Base-by-base conservation (phyloP, 2,797 vertebrate genomes). In the Picus viridis region DNA sequence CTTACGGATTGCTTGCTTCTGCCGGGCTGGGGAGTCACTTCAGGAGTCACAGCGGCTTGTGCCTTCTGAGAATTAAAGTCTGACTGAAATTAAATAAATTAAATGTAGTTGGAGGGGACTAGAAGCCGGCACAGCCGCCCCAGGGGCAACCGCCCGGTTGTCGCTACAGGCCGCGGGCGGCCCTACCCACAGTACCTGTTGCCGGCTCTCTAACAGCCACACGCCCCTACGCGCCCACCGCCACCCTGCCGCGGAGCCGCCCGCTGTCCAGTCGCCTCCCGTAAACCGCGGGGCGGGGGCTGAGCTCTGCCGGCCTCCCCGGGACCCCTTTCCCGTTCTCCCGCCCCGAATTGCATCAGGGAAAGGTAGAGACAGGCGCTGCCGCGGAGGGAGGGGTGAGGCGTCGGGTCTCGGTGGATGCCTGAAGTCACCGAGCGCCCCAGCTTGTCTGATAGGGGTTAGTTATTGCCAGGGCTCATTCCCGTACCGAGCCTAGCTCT, bases 391-490 rank as follows among this genome's bases (percentile, higher is more conserved):
- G 23, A 3, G 30, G 24, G 16, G 1, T 3, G 51, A 34, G 36
- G 16, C 5, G 32, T 11, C 4, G 26, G 43, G 43, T 34, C n/a
- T 18, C 9, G 9, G 26, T 3, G 71, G 16, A 5, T 13, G 30
- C 5, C 24, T 7, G n/a, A 11, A 7, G 51, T 9, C 67, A 5
- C 27, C 1, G 5, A 11, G 41, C 1, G 2, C 13, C 56, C n/a
- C 17, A 1, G 0, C 9, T 13, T 16, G 0, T 29, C 6, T 32
- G 7, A 8, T 2, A 2, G 18, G 23, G 19, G 7, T 17, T 83
- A 5, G 22, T 24, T 9, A 7, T 8, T 7, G 18, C 10, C 47
- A 1, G 9, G 62, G 20, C 12, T 30, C 10, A 2, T 15, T 12
- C 22, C 41, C 2, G 19, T 22, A 10, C 4, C 7, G 4, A 16